Evolutionary conservation across 2,888 invertebrate species (phyloP).

Genomic region (Polyommatus iphigenia): DNA sequence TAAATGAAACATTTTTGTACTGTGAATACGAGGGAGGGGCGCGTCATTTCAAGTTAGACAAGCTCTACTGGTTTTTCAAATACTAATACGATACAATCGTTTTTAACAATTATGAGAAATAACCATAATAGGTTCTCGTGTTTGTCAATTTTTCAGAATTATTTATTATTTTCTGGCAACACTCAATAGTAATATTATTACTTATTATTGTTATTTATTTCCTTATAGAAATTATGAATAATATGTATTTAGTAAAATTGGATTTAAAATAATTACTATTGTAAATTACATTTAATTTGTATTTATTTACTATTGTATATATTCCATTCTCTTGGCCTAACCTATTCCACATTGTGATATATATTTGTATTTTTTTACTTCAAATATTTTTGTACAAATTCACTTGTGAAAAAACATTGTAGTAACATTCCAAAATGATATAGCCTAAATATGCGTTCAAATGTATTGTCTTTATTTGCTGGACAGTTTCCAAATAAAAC

Average conservation of each 20-base stretch:
- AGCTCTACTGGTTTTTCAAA: too few species aligned
- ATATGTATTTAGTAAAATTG: background rate
- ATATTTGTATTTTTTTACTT: constrained; percentile 2
- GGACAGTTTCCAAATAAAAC: constrained; percentile 24
- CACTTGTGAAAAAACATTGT: background rate
- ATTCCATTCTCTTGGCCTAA: constrained; percentile 6
- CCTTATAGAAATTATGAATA: background rate
- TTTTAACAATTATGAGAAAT: too few species aligned
- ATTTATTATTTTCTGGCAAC: background rate
- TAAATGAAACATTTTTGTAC: too few species aligned
- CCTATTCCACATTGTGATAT: constrained; percentile 25
- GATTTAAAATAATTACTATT: background rate
- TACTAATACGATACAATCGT: too few species aligned
- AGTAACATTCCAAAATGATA: constrained; percentile 19
- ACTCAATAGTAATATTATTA: background rate
- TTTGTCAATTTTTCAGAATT: background rate
- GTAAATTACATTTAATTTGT: constrained; percentile 12
- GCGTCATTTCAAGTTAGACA: too few species aligned
- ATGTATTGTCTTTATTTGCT: constrained; percentile 24
- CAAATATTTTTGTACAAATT: background rate
- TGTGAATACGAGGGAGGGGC: too few species aligned
- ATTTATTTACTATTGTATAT: background rate
- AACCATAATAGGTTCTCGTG: background rate
- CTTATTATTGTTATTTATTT: background rate
- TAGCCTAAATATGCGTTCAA: background rate